A percentile compares a stretch with the other conserved stretches of the same genome.
These are phyloP conservation scores for Caranx melampygus DNA, from an alignment of 2,113 vertebrate genomes.

Conservation along the genomic window DNA sequence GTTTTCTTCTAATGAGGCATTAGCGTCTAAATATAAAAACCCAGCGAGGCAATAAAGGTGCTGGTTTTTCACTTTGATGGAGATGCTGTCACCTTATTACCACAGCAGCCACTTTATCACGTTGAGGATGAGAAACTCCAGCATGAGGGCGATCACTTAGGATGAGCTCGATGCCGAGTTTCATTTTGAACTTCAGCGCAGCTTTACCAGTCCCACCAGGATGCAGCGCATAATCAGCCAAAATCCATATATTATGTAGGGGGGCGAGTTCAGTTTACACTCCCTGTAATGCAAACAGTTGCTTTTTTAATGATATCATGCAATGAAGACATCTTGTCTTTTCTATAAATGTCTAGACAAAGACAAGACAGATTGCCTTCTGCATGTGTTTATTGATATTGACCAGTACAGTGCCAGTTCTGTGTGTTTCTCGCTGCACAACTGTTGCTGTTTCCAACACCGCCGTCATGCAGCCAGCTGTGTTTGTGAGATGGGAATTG, in stretches of 20 bases:
- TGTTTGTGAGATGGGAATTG: neutral
- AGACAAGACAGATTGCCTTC: neutral
- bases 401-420: too few relatives aligned
- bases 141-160: too few relatives aligned
- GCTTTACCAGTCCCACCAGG: neutral
- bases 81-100: neutral
- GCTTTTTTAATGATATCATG: neutral
- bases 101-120: too few relatives aligned
- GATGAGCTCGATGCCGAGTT: too few relatives aligned
- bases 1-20: neutral
- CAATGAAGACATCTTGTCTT: neutral
- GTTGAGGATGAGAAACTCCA: too few relatives aligned
- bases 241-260: too few relatives aligned
- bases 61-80: neutral
- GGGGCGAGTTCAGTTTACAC: too few relatives aligned
- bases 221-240: too few relatives aligned
- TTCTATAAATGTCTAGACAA: neutral
- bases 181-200: neutral
- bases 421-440: neutral
- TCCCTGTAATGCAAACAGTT: neutral
- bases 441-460: neutral
- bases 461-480: neutral
- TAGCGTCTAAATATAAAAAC: neutral
- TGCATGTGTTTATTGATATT: neutral
- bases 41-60: neutral